Evolutionary conservation across 2,113 vertebrate genomes (phyloP).

Genomic region (Bostrychus sinensis): DNA sequence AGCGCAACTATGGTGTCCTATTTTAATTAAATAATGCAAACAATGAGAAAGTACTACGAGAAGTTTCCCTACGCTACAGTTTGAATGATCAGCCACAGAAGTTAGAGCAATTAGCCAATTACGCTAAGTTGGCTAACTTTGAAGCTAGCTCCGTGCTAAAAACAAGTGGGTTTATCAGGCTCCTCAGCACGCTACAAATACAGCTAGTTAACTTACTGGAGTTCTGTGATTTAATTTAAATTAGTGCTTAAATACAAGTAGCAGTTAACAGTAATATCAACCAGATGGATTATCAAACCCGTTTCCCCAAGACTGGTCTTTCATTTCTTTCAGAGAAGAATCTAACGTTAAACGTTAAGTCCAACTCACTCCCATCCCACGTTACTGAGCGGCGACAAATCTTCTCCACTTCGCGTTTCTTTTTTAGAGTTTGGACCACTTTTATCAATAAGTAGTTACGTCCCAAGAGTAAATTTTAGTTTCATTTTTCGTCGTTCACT

Average conservation of each 20-base stretch:
- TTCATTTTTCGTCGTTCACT: background rate
- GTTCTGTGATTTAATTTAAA: background rate
- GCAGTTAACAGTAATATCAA: background rate
- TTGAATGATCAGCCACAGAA: background rate
- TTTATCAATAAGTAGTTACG: background rate
- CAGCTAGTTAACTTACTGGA: background rate
- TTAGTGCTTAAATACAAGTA: background rate
- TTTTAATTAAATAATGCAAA: no score
- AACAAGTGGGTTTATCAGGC: slow-evolving; percentile 51
- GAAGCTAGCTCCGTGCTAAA: slow-evolving; percentile 52
- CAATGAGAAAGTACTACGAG: no score
- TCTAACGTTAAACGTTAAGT: slow-evolving; percentile 36
- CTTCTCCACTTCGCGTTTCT: background rate
- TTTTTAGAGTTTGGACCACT: background rate
- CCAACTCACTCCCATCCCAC: slow-evolving; percentile 45
- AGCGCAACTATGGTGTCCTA: no score
- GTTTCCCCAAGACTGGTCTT: background rate
- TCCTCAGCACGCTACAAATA: background rate
- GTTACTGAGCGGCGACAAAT: slow-evolving; percentile 10
- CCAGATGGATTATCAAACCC: background rate
- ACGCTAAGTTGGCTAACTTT: slow-evolving; percentile 10
- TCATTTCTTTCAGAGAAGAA: background rate
- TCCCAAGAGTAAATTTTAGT: slow-evolving; percentile 4
- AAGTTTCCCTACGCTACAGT: background rate
- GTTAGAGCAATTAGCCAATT: background rate